These are phyloP conservation scores for Macrosiphum euphorbiae DNA, from an alignment of 2,888 invertebrate species.

Conservation along the genomic window DNA sequence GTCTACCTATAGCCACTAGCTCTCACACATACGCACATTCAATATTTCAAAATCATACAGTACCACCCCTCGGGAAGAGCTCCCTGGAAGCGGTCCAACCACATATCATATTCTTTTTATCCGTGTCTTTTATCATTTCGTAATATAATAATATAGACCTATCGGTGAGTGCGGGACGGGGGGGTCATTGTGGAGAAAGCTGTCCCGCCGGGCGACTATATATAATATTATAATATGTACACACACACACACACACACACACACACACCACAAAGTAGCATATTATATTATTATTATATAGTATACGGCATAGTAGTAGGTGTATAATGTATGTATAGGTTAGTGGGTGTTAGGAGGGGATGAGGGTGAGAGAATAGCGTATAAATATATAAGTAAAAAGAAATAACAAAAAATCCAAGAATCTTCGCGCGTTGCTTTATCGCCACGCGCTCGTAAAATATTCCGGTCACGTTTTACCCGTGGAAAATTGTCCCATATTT, in stretches of 20 bases:
- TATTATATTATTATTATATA: constrained; percentile 1
- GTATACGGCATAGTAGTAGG: not conserved
- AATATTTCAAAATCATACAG: not conserved
- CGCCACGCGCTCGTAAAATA: constrained; percentile 37
- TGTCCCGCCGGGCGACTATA: not conserved
- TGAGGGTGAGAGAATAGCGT: not conserved
- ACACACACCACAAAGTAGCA: not conserved
- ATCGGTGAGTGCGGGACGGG: not conserved
- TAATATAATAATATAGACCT: not conserved
- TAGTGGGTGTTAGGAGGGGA: not conserved
- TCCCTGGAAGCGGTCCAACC: not conserved
- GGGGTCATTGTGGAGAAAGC: not conserved
- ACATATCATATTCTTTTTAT: not conserved
- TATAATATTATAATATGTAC: not conserved
- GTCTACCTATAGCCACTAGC: not conserved
- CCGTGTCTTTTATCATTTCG: not conserved
- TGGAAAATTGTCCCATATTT: constrained; percentile 58
- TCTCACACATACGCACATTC: not conserved
- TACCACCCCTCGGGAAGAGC: not conserved
- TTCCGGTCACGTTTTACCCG: constrained; percentile 59
- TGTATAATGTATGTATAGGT: not conserved
- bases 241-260: not conserved
- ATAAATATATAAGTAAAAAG: constrained; percentile 28
- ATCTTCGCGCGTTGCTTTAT: constrained; percentile 31
- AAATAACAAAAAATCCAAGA: constrained; percentile 31